Base-by-base conservation (phyloP, 2,888 invertebrate species). In the Acronicta psi region DNA sequence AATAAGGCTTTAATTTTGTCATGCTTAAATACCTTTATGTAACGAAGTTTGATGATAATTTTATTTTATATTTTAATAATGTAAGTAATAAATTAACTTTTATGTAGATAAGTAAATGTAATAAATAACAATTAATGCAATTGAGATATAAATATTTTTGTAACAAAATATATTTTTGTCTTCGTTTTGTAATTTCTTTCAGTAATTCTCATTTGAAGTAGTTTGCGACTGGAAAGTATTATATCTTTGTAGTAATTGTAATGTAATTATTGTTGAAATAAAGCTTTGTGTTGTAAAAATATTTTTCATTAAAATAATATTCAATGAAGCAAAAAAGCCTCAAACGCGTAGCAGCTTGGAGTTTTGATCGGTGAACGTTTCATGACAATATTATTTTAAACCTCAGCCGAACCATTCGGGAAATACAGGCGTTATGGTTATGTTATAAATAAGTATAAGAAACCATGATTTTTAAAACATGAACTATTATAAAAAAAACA, bases 231-330 rank as follows among this genome's bases (percentile, higher is more conserved):
- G 64, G 66, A 77, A 81, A 80, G 77, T 80, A 82, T 79, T 79
- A 79, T 80, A 78, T 79, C 69, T 77, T 80, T 88, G 86, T 90
- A 90, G 83, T 85, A 81, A 84, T 74, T 87, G 81, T 88, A 88
- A 84, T 85, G 85, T 88, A 88, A 86, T 85, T 88, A 88, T 91
- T 92, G 92, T 92, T 92, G 87, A 89, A 91, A 87, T 89, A 91
- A 89, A 89, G 82, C 80, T 85, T 85, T 85, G 82, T 84, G 86
- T 90, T 89, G 84, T 84, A 82, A 54, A 54, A 34, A 57, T 34
- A 34, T n/a, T 34, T n/a, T 31, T 31, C n/a, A n/a, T n/a, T n/a
- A n/a, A n/a, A n/a, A n/a, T n/a, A n/a, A n/a, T n/a, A n/a, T n/a
- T n/a, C n/a, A n/a, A n/a, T n/a, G n/a, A n/a, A n/a, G n/a, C n/a